Conservation (phyloP, 2,113 vertebrate species). For the Girardinichthys multiradiatus region DNA sequence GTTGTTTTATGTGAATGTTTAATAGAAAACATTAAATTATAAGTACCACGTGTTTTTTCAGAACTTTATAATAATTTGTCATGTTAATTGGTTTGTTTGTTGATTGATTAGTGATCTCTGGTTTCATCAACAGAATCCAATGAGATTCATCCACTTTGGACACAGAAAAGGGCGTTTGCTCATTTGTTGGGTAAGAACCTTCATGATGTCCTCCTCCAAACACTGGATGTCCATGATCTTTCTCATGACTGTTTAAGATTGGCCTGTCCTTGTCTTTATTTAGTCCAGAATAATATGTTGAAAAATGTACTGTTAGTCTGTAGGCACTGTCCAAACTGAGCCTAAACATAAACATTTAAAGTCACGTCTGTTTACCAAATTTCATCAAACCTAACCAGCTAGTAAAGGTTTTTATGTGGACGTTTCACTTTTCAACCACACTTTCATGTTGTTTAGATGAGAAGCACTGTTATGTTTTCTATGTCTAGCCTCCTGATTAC, state of each 20-base stretch:
- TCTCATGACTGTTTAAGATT: no score
- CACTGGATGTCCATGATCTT: neutral
- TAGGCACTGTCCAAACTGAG: no score
- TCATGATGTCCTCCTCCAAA: neutral
- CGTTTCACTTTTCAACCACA: neutral
- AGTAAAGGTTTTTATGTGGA: neutral
- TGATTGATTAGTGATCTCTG: neutral
- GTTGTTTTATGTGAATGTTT: neutral
- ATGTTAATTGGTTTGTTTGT: neutral
- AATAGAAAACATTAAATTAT: neutral
- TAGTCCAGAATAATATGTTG: no score
- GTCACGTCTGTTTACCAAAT: no score
- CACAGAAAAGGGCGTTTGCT: conserved; percentile 53
- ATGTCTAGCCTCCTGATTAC: no score
- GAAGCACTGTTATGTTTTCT: no score
- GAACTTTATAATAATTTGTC: neutral
- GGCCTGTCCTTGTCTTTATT: no score
- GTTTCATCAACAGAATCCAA: conserved; percentile 35
- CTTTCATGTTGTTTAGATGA: no score
- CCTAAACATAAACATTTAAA: no score
- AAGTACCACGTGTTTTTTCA: neutral
- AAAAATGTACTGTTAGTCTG: no score
- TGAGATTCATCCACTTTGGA: neutral
- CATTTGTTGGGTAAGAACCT: conserved; percentile 57
- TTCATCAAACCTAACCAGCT: neutral